phyloP scores from a whole-genome alignment of 2,797 vertebrate species.

The Botia kubotai region DNA sequence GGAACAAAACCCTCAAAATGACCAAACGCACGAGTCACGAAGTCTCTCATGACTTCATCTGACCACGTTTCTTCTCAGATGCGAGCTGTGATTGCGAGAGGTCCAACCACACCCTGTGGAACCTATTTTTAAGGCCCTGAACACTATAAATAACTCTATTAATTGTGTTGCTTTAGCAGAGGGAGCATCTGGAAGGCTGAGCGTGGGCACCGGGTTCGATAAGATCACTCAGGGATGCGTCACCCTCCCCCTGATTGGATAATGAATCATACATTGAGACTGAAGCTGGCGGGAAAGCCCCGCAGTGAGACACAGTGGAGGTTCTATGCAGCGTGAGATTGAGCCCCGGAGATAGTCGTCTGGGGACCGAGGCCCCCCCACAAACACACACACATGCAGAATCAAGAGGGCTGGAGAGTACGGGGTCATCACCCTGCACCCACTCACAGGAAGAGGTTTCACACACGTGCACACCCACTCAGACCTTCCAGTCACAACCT shows the following conservation, averaged over 20 bases:
- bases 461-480: neutral
- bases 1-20: neutral
- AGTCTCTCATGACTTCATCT: slow-evolving; percentile 37
- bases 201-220: slow-evolving; percentile 50
- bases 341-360: slow-evolving; percentile 42
- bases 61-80: slow-evolving; percentile 12
- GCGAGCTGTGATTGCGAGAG: slow-evolving; percentile 28
- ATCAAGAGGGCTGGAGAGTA: neutral
- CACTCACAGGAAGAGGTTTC: slow-evolving; percentile 18
- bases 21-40: slow-evolving; percentile 1
- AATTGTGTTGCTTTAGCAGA: slow-evolving; percentile 47
- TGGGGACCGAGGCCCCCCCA: slow-evolving; percentile 41
- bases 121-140: slow-evolving; percentile 55
- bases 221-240: slow-evolving; percentile 54
- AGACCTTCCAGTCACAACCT: slow-evolving; percentile 34
- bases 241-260: slow-evolving; percentile 58
- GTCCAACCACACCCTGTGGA: slow-evolving; percentile 31
- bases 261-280: slow-evolving; percentile 58
- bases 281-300: slow-evolving; percentile 58
- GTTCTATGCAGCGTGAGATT: slow-evolving; percentile 51
- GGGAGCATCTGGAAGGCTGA: slow-evolving; percentile 54
- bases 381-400: neutral
- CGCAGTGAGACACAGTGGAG: slow-evolving; percentile 51
- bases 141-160: slow-evolving; percentile 58
- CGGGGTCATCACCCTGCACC: slow-evolving; percentile 47